Percentiles rank a stretch among this genome's conserved stretches.
phyloP scores from a whole-genome alignment of 1,140 invertebrate genomes.

The Caenorhabditis brenneri region DNA sequence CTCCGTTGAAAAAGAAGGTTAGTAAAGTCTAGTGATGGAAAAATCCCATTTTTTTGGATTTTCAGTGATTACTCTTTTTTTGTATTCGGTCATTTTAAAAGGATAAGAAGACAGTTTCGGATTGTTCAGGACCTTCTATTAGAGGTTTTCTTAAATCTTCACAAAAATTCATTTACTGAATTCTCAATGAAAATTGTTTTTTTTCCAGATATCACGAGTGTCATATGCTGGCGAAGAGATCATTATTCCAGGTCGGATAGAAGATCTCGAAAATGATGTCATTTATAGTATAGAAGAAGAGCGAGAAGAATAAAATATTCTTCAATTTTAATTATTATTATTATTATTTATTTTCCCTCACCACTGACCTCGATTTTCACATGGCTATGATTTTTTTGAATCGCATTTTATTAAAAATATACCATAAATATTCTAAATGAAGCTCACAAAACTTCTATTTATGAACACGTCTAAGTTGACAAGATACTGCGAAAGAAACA shows the following conservation, averaged over 20 bases:
- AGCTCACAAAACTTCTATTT: too few species aligned
- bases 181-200: not conserved
- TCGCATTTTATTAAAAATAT: too few species aligned
- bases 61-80: not conserved
- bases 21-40: not conserved
- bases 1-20: not conserved
- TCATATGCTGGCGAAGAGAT: slow-evolving; percentile 28
- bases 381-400: too few species aligned
- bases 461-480: too few species aligned
- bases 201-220: not conserved
- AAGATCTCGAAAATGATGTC: slow-evolving; percentile 42
- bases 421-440: too few species aligned
- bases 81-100: too few species aligned
- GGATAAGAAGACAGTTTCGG: not conserved
- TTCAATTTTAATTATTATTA: too few species aligned
- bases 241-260: slow-evolving; percentile 22
- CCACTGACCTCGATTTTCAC: too few species aligned
- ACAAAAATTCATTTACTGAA: not conserved
- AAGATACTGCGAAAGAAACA: too few species aligned
- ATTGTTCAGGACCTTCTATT: not conserved
- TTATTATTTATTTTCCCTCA: too few species aligned
- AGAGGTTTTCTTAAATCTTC: not conserved
- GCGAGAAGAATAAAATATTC: slow-evolving; percentile 1
- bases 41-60: not conserved
- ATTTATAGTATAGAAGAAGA: slow-evolving; percentile 46